phyloP scores from a whole-genome alignment of 2,797 vertebrate genomes.

The Uromys caudimaculatus region DNA sequence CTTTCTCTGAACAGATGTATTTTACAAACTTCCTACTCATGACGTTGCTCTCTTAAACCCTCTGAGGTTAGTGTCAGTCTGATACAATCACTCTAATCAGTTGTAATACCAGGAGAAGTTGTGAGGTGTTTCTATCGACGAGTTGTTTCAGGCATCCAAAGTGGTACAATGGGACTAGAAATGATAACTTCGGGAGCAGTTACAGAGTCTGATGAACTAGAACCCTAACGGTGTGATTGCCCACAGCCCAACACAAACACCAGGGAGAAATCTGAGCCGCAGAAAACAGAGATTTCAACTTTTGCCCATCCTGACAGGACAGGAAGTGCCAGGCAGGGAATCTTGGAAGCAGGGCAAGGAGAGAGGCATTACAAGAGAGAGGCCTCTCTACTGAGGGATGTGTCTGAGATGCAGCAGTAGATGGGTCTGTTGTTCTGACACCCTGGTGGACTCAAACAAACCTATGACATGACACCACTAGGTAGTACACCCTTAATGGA shows the following conservation, averaged over 20 bases:
- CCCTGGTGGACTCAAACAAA: background rate
- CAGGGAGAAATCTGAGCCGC: background rate
- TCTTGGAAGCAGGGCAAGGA: too few species aligned
- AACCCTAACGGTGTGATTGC: background rate
- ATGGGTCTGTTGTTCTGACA: background rate
- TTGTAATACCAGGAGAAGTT: background rate
- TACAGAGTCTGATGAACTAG: background rate
- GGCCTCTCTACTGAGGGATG: background rate
- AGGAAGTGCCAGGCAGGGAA: background rate
- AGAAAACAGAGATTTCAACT: background rate
- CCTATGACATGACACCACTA: background rate
- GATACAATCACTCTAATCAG: background rate
- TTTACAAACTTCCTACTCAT: slow-evolving; percentile 35
- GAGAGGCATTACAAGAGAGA: too few species aligned
- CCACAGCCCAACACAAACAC: background rate
- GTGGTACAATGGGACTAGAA: background rate
- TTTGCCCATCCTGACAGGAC: background rate
- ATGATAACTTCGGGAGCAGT: background rate
- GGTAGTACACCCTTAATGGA: background rate
- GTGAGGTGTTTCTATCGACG: background rate
- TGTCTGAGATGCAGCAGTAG: background rate
- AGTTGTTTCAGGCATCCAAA: background rate
- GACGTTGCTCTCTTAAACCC: slow-evolving; percentile 47
- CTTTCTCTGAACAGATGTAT: background rate
- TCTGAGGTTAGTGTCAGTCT: background rate